Conservation (phyloP, 2,113 vertebrate species). For the Vidua macroura region DNA sequence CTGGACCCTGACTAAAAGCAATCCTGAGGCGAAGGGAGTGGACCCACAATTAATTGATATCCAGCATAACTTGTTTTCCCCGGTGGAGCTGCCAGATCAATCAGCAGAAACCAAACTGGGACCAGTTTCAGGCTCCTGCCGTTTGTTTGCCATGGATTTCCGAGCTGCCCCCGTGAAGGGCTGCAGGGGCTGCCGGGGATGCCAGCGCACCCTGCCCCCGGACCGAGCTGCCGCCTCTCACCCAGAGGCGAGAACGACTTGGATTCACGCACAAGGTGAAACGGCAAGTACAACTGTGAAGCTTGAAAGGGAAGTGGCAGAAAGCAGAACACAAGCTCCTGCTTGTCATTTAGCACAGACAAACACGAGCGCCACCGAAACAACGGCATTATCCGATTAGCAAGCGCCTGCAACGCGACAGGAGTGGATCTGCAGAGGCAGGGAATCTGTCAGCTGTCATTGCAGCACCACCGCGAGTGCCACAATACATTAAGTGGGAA, state of each 20-base stretch:
- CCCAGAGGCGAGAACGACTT: background rate
- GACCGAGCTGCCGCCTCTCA: background rate
- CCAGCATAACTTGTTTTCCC: slow-evolving; percentile 33
- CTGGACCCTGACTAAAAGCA: background rate
- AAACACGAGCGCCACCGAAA: background rate
- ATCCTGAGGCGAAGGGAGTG: background rate
- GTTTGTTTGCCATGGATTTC: slow-evolving; percentile 40
- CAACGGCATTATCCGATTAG: background rate
- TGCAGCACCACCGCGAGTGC: background rate
- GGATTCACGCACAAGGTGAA: background rate
- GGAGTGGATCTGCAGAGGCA: background rate
- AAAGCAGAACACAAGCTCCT: background rate
- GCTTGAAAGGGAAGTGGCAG: background rate
- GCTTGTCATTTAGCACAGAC: background rate
- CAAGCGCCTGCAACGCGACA: background rate
- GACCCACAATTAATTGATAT: slow-evolving; percentile 5
- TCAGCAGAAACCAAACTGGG: slow-evolving; percentile 50
- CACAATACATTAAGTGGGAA: background rate
- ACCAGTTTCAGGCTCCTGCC: slow-evolving; percentile 48
- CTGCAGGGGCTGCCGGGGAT: background rate
- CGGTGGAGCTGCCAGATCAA: slow-evolving; percentile 22
- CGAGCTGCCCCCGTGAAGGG: slow-evolving; percentile 25
- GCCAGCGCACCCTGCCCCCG: background rate
- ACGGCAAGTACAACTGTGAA: background rate
- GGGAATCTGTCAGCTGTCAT: background rate